phyloP scores from a whole-genome alignment of 2,888 invertebrate species.

The Odontocolon sp. region DNA sequence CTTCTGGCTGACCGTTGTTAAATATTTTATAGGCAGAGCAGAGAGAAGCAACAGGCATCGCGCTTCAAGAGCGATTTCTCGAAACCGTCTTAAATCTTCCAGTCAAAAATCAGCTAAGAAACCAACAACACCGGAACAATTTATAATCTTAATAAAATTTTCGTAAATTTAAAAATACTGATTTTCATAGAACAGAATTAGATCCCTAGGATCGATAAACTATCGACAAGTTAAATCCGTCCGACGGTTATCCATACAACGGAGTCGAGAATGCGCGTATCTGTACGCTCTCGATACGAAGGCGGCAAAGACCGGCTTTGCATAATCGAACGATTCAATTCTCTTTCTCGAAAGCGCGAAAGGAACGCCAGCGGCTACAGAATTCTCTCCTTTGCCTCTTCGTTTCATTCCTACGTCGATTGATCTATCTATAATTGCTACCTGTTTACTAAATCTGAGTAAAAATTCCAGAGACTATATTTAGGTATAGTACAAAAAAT shows the following conservation, averaged over 20 bases:
- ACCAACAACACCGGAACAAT: slow-evolving; percentile 9
- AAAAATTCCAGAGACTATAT: no score
- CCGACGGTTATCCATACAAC: no score
- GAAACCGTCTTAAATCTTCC: not conserved
- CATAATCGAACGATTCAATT: slow-evolving; percentile 71
- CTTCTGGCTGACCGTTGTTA: slow-evolving; percentile 63
- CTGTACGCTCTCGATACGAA: slow-evolving; percentile 12
- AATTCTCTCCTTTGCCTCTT: slow-evolving; percentile 8
- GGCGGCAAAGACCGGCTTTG: slow-evolving; percentile 63
- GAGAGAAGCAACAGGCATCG: no score
- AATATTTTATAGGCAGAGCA: slow-evolving; percentile 65
- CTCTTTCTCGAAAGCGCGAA: slow-evolving; percentile 27
- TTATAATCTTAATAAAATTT: not conserved
- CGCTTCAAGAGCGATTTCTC: slow-evolving; percentile 20
- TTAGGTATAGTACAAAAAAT: no score
- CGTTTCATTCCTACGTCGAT: slow-evolving; percentile 10
- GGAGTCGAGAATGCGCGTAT: slow-evolving; percentile 22
- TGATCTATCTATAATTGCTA: no score
- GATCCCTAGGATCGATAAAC: not conserved
- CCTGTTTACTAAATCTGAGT: no score
- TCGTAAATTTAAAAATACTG: not conserved
- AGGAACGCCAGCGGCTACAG: slow-evolving; percentile 23
- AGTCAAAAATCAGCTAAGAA: not conserved
- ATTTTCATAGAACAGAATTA: not conserved
- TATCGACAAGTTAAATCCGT: not conserved